Percentiles rank a stretch among this genome's conserved stretches.
Conservation (phyloP, 1,140 invertebrate species). For the Notospermus geniculatus region DNA sequence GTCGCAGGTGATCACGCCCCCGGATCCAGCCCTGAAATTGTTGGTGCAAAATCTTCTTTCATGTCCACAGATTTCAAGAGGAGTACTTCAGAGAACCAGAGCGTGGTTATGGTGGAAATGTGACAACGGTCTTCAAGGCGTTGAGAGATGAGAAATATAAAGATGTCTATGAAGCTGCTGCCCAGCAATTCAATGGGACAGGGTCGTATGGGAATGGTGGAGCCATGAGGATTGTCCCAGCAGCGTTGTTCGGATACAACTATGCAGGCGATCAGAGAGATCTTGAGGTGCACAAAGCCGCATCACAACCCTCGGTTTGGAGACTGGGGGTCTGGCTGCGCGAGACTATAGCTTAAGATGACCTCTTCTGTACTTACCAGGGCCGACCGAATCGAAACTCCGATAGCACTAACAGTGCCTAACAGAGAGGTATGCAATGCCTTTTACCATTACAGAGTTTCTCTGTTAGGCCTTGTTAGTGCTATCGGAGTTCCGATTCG, state of each 20-base stretch:
- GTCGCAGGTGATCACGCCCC: not conserved
- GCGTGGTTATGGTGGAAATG: constrained; percentile 67
- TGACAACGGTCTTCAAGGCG: constrained; percentile 66
- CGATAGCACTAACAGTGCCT: no score
- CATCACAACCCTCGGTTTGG: no score
- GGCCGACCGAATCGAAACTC: no score
- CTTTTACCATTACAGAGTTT: no score
- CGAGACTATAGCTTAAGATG: no score
- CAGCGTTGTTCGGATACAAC: constrained; percentile 64
- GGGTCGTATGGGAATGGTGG: constrained; percentile 78
- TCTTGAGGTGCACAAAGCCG: no score
- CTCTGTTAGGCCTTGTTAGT: no score
- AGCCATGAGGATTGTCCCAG: constrained; percentile 74
- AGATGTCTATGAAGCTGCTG: constrained; percentile 67
- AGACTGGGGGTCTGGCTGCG: no score
- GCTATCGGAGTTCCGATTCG: no score
- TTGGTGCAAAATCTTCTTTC: not conserved
- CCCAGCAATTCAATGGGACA: constrained; percentile 67
- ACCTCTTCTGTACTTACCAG: no score
- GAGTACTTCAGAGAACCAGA: constrained; percentile 66
- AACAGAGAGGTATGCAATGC: no score
- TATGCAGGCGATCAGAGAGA: no score
- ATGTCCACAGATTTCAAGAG: constrained; percentile 62
- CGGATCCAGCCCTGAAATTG: not conserved
- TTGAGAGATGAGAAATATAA: constrained; percentile 61